Conservation (phyloP, 2,797 vertebrate species). For the Hephaestus fuliginosus region DNA sequence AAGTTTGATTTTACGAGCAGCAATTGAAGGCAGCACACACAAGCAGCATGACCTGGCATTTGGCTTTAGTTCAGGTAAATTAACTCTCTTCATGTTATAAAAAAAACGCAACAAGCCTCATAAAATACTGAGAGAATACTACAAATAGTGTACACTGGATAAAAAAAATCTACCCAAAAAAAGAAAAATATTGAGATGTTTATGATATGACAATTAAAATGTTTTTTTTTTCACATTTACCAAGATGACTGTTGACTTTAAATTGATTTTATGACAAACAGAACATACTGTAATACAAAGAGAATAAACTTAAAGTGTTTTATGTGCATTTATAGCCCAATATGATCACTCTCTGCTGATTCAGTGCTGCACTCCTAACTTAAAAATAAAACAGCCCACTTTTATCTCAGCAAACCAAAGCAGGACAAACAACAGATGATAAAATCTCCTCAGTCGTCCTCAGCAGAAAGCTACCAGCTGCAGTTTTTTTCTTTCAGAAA, state of each 20-base stretch:
- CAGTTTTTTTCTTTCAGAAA: slow-evolving; percentile 5
- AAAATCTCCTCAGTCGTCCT: slow-evolving; percentile 26
- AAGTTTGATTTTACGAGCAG: background rate
- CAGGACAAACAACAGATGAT: slow-evolving; percentile 57
- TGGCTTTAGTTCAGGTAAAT: background rate
- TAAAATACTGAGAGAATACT: background rate
- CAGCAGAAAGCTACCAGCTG: slow-evolving; percentile 44
- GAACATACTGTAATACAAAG: background rate
- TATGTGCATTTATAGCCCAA: background rate
- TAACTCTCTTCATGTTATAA: background rate
- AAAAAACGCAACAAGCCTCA: background rate
- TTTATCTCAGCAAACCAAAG: slow-evolving; percentile 20
- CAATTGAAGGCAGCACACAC: slow-evolving; percentile 29
- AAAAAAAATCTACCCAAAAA: background rate
- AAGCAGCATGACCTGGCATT: slow-evolving; percentile 8
- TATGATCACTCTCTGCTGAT: background rate
- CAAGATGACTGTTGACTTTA: background rate
- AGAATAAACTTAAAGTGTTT: background rate
- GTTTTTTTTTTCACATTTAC: too few species aligned
- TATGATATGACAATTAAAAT: too few species aligned
- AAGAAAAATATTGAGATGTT: background rate
- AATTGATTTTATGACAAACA: background rate
- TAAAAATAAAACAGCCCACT: background rate
- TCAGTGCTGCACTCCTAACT: background rate
- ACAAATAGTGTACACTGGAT: background rate